Base-by-base conservation (phyloP, 2,797 vertebrate genomes). In the Crax fasciolata region DNA sequence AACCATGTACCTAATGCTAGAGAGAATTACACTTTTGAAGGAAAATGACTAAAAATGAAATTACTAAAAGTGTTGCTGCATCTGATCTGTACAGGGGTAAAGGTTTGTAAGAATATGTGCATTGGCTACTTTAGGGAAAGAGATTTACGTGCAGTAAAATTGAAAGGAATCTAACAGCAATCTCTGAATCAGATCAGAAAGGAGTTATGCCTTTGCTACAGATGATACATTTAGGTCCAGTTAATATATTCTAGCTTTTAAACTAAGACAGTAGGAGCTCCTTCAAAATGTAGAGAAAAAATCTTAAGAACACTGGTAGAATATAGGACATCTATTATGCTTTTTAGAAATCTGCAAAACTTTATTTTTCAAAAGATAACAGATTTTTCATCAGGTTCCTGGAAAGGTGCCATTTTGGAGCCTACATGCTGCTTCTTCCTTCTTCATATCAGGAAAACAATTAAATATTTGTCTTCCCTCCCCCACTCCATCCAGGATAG, bases 351-450 rank as follows among this genome's bases (percentile, higher is more conserved):
- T 3, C 11, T 17, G 48, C 20, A 55, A 76, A 91, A 93, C 16
- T 86, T 94, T 90, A 25, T 81, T 68, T 82, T 71, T 93, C 41
- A 67, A 84, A 91, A 94, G 41, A 96, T 76, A 93, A 94, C 96
- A 97, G 91, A 96, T 97, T 97, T 96, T 96, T 95, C 49, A 82
- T 90, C 87, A 82, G 52, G 71, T 86, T 94, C 77, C 74, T 95
- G 96, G 96, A 96, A 96, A 93, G 38, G 13, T 95, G 95, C 96
- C 95, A 97, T 94, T 94, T 96, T 89, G 80, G 52, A 91, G 67
- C 82, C 63, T 74, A 74, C 17, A 55, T 51, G 63, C 32, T 79
- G 71, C 86, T 93, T 87, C 78, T 74, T 84, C 25, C 21, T 30
- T 81, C 70, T 72, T 79, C 73, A 73, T 62, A 93, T 44, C 18